phyloP scores from a whole-genome alignment of 2,888 invertebrate genomes.

The Brenthis daphne region DNA sequence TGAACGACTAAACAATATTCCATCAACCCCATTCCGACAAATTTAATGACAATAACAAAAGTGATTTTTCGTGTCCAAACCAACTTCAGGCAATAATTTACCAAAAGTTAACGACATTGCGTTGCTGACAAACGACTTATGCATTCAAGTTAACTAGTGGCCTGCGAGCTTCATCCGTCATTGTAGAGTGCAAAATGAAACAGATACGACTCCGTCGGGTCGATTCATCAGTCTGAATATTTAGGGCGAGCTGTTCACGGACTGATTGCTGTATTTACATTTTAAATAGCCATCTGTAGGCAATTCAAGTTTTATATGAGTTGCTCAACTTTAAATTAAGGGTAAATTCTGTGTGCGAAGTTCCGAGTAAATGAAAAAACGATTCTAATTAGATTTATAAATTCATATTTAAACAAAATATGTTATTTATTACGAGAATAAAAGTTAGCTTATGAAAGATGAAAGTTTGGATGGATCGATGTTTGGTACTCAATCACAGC shows the following conservation, averaged over 20 bases:
- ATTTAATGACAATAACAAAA: constrained; percentile 22
- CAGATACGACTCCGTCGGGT: constrained; percentile 62
- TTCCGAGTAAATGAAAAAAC: no score
- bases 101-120: constrained; percentile 37
- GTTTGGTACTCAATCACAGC: no score
- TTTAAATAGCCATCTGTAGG: neutral
- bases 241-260: constrained; percentile 47
- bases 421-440: no score
- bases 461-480: no score
- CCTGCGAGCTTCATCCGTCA: constrained; percentile 64
- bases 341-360: no score
- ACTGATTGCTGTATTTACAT: constrained; percentile 22
- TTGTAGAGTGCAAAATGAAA: constrained; percentile 65
- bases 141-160: constrained; percentile 57
- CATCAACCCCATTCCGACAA: no score
- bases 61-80: constrained; percentile 37
- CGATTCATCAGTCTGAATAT: constrained; percentile 68
- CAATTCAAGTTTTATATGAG: neutral
- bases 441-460: no score
- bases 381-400: no score
- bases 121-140: constrained; percentile 57
- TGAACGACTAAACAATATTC: no score
- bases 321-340: no score
- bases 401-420: no score
- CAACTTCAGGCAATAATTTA: constrained; percentile 33